A percentile compares a stretch with the other conserved stretches of the same genome.
These are phyloP conservation scores for Myrmophylax atrothorax DNA, from an alignment of 2,113 vertebrate genomes.

Conservation along the genomic window DNA sequence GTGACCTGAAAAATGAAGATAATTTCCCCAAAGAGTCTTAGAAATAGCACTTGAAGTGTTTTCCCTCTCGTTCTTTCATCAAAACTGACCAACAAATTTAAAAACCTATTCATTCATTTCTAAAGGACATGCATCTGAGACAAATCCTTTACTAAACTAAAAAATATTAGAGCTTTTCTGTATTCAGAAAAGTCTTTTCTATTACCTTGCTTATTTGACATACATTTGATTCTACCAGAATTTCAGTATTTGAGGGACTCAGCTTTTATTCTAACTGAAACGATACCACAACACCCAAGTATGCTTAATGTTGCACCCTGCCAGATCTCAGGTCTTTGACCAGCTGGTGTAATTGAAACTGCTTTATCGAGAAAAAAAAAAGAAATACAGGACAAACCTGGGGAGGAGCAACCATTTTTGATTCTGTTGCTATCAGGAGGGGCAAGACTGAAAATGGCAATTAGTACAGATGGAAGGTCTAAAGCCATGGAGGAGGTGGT, in stretches of 20 bases:
- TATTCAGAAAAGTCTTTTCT: neutral
- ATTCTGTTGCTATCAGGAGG: neutral
- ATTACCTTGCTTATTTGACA: neutral
- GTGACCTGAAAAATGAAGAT: neutral
- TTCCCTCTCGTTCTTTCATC: neutral
- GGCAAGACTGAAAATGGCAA: neutral
- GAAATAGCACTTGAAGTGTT: neutral
- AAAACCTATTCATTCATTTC: neutral
- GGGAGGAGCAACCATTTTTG: neutral
- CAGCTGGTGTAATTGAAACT: neutral
- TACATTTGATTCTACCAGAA: neutral
- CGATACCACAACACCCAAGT: neutral
- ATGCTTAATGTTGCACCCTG: neutral
- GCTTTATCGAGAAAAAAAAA: neutral
- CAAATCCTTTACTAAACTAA: neutral
- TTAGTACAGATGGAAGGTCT: neutral
- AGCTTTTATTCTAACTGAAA: neutral
- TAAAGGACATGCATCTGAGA: neutral
- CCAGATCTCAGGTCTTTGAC: neutral
- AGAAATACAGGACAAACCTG: neutral
- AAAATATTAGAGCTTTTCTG: neutral
- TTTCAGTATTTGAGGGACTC: neutral
- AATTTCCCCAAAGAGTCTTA: constrained; percentile 2
- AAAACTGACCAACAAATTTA: neutral
- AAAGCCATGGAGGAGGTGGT: neutral